phyloP scores from a whole-genome alignment of 2,888 invertebrate genomes.

The Branchinecta sandiegonensis region DNA sequence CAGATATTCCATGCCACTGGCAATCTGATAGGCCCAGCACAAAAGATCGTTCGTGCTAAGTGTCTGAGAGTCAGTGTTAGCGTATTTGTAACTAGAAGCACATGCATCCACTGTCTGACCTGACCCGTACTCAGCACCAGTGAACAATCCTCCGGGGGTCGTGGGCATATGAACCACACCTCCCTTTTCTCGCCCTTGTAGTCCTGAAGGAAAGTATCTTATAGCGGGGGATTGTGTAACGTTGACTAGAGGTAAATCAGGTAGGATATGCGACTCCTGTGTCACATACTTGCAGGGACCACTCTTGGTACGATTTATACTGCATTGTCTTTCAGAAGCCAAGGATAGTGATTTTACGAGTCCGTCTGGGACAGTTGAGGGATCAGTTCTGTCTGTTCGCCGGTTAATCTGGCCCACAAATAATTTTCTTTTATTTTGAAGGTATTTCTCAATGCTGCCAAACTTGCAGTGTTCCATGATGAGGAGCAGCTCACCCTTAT shows the following conservation, averaged over 20 bases:
- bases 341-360: constrained; percentile 33
- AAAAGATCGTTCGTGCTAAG: constrained; percentile 68
- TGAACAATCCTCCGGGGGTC: too few relatives aligned
- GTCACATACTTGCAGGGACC: too few relatives aligned
- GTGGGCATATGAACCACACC: too few relatives aligned
- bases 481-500: constrained; percentile 70
- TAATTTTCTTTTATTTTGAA: constrained; percentile 60
- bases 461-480: constrained; percentile 88
- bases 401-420: constrained; percentile 69
- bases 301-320: too few relatives aligned
- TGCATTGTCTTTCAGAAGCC: neutral
- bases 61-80: constrained; percentile 27
- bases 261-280: too few relatives aligned
- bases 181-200: too few relatives aligned
- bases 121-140: neutral
- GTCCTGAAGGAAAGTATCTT: too few relatives aligned
- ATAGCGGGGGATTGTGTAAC: too few relatives aligned
- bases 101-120: constrained; percentile 5
- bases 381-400: constrained; percentile 52
- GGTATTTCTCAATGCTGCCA: constrained; percentile 78
- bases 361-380: constrained; percentile 44
- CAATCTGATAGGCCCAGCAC: constrained; percentile 83
- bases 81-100: constrained; percentile 28
- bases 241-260: too few relatives aligned
- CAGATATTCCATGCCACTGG: constrained; percentile 88